Conservation (phyloP, 2,888 invertebrate species). For the Apamea epomidion region DNA sequence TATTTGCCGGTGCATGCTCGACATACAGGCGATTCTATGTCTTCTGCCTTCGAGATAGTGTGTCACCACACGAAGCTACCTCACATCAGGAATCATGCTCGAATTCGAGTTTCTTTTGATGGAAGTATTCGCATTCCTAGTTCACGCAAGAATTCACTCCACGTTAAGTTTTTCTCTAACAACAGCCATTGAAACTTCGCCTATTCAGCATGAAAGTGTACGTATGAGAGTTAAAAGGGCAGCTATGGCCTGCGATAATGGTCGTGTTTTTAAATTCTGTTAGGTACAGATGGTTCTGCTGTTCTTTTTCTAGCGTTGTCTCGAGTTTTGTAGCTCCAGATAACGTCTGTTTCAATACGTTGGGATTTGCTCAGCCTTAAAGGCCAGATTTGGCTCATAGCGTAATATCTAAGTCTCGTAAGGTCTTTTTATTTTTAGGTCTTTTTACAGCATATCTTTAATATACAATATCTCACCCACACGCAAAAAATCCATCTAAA, state of each 20-base stretch:
- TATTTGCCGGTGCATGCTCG: slow-evolving; percentile 56
- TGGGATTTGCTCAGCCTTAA: neutral
- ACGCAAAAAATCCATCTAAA: too few species aligned
- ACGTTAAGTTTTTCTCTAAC: slow-evolving; percentile 79
- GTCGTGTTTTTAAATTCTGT: slow-evolving; percentile 43
- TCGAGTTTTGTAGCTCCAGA: slow-evolving; percentile 6
- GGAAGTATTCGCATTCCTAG: slow-evolving; percentile 77
- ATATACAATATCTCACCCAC: neutral
- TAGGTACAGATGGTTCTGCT: slow-evolving; percentile 27
- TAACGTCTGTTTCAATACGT: slow-evolving; percentile 4
- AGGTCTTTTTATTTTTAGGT: too few species aligned
- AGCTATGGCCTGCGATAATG: slow-evolving; percentile 39
- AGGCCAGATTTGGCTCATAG: slow-evolving; percentile 1
- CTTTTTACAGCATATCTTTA: neutral
- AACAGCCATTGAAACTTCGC: slow-evolving; percentile 79
- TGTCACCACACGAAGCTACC: slow-evolving; percentile 44
- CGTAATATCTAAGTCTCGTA: too few species aligned
- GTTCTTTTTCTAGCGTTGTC: slow-evolving; percentile 27
- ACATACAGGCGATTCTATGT: slow-evolving; percentile 64
- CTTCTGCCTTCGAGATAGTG: slow-evolving; percentile 69
- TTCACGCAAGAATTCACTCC: slow-evolving; percentile 80
- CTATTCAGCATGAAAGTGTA: slow-evolving; percentile 70
- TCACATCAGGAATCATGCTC: slow-evolving; percentile 65
- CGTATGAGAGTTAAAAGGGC: slow-evolving; percentile 56
- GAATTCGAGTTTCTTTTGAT: slow-evolving; percentile 75